phyloP scores from a whole-genome alignment of 2,888 invertebrate species.

The Pachymerium ferrugineum region DNA sequence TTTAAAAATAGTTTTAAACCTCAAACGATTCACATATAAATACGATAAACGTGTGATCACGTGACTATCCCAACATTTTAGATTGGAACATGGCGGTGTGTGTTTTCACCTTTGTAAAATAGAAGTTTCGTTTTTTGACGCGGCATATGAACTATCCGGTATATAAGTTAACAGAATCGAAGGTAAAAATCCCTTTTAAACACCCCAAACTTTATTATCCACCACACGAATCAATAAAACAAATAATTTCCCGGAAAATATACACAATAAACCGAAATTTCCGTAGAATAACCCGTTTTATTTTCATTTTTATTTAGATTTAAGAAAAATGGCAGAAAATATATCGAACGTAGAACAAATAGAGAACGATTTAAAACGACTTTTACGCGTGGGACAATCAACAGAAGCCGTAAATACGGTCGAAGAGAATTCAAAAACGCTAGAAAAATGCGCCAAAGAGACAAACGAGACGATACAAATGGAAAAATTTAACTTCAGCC shows the following conservation, averaged over 20 bases:
- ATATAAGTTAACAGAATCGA: neutral
- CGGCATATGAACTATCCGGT: neutral
- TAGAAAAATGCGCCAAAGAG: too few species aligned
- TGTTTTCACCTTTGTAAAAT: slow-evolving; percentile 6
- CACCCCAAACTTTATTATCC: too few species aligned
- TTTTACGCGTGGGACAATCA: neutral
- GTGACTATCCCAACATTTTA: neutral
- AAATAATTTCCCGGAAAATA: too few species aligned
- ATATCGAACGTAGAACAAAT: neutral
- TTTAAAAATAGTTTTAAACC: too few species aligned
- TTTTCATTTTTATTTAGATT: neutral
- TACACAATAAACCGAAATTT: too few species aligned
- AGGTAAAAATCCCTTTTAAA: too few species aligned
- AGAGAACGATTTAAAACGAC: neutral
- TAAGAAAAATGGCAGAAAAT: neutral
- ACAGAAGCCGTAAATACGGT: neutral
- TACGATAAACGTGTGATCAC: neutral
- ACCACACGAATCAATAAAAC: too few species aligned
- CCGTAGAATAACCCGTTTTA: too few species aligned
- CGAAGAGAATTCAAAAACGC: neutral
- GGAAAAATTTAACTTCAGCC: too few species aligned
- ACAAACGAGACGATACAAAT: too few species aligned
- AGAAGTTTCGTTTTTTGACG: neutral
- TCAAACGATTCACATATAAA: too few species aligned
- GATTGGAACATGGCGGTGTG: slow-evolving; percentile 11